These are phyloP conservation scores for Gymnorhina tibicen DNA, from an alignment of 2,113 vertebrate genomes.

Conservation along the genomic window DNA sequence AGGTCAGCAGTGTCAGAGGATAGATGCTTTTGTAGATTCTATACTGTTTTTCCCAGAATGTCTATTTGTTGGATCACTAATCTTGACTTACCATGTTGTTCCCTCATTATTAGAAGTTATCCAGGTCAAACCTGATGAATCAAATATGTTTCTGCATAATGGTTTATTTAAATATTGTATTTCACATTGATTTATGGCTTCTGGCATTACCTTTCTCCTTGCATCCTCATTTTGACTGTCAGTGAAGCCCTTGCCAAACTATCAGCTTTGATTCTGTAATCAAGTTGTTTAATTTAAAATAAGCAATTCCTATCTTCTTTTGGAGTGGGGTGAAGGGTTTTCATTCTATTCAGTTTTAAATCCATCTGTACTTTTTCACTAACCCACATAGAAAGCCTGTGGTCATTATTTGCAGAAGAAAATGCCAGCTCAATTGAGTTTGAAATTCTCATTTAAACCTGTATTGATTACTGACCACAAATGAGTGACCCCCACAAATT, in stretches of 20 bases:
- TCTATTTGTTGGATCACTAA: not conserved
- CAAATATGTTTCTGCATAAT: not conserved
- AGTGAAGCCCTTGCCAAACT: not conserved
- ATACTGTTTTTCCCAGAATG: not conserved
- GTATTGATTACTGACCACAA: slow-evolving; percentile 48
- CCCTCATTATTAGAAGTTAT: not conserved
- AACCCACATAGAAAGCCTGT: not conserved
- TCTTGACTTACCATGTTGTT: not conserved
- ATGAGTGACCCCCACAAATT: slow-evolving; percentile 29
- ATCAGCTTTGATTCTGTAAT: not conserved
- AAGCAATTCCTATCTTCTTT: not conserved
- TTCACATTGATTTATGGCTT: not conserved
- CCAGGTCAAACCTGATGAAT: not conserved
- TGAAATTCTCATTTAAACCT: slow-evolving; percentile 33
- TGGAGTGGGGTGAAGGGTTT: not conserved
- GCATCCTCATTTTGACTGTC: not conserved
- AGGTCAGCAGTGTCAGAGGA: not conserved
- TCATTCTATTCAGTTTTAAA: slow-evolving; percentile 2
- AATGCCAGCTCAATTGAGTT: not conserved
- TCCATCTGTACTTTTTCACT: not conserved
- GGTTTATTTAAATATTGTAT: not conserved
- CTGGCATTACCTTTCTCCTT: not conserved
- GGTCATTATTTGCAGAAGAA: slow-evolving; percentile 1
- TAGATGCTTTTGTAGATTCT: not conserved
- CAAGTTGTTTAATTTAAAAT: slow-evolving; percentile 3